A percentile compares a stretch with the other conserved stretches of the same genome.
Evolutionary conservation across 2,797 vertebrate species (phyloP).

Genomic region (Coracias cyanogaster): DNA sequence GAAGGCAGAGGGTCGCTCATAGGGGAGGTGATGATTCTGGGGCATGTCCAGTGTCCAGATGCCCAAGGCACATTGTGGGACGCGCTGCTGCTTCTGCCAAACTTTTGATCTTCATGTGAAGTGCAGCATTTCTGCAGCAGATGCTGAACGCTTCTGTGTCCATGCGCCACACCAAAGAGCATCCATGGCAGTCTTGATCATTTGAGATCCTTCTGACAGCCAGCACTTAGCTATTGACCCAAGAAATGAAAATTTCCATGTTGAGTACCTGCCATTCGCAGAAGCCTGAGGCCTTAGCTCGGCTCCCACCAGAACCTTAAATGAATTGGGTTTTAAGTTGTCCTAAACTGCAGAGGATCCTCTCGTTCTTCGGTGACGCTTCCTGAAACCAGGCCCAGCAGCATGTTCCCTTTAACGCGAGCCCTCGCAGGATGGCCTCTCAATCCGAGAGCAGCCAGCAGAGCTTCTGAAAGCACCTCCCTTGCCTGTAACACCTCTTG

Average conservation of each 20-base stretch:
- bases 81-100: neutral
- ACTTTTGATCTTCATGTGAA: neutral
- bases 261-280: neutral
- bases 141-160: neutral
- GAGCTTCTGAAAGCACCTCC: neutral
- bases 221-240: neutral
- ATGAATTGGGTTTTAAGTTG: neutral
- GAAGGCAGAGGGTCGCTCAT: neutral
- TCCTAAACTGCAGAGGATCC: neutral
- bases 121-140: neutral
- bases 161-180: neutral
- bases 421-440: neutral
- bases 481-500: neutral
- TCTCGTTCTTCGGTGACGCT: neutral
- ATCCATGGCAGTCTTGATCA: neutral
- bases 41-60: neutral
- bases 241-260: neutral
- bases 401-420: neutral
- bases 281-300: neutral
- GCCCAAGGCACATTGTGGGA: rapidly evolving
- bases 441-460: neutral
- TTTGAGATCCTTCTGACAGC: neutral
- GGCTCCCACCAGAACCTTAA: neutral
- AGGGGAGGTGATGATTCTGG: neutral
- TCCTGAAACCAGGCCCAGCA: neutral